Evolutionary conservation across 2,888 invertebrate genomes (phyloP).

Genomic region (Protodeltote pygarga): DNA sequence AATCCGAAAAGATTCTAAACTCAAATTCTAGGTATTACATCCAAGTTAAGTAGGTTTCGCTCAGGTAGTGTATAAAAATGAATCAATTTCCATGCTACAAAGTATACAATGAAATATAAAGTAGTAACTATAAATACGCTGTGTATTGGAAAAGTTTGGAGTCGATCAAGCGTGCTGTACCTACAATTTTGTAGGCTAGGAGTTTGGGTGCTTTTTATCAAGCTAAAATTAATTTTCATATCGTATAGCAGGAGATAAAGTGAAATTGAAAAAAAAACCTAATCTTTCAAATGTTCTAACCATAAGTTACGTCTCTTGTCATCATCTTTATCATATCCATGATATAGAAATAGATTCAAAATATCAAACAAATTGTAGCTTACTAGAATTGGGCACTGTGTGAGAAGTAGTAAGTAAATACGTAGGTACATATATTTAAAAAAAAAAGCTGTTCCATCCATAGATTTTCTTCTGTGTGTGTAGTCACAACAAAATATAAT

Average conservation of each 20-base stretch:
- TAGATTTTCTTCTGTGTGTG: too few relatives aligned
- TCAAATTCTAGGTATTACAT: conserved; percentile 20
- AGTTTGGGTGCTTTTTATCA: conserved; percentile 9
- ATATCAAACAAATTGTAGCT: too few relatives aligned
- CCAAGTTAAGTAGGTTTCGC: conserved; percentile 26
- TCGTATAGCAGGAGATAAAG: not conserved
- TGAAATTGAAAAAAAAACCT: too few relatives aligned
- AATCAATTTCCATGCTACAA: conserved; percentile 26
- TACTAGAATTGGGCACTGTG: too few relatives aligned
- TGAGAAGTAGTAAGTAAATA: too few relatives aligned
- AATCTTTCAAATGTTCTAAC: too few relatives aligned
- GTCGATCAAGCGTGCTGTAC: conserved; percentile 50
- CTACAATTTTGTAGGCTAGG: conserved; percentile 47
- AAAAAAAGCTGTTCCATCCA: too few relatives aligned
- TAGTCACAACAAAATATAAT: too few relatives aligned
- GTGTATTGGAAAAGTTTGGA: conserved; percentile 56
- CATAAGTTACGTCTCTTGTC: too few relatives aligned
- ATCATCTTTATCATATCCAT: too few relatives aligned
- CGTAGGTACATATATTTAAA: too few relatives aligned
- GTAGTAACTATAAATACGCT: conserved; percentile 47
- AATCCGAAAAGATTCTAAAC: not conserved
- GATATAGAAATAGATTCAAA: too few relatives aligned
- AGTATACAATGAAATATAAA: conserved; percentile 22
- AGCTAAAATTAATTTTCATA: not conserved
- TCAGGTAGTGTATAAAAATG: conserved; percentile 32